These are phyloP conservation scores for Hephaestus fuliginosus DNA, from an alignment of 2,797 vertebrate genomes.

Conservation along the genomic window DNA sequence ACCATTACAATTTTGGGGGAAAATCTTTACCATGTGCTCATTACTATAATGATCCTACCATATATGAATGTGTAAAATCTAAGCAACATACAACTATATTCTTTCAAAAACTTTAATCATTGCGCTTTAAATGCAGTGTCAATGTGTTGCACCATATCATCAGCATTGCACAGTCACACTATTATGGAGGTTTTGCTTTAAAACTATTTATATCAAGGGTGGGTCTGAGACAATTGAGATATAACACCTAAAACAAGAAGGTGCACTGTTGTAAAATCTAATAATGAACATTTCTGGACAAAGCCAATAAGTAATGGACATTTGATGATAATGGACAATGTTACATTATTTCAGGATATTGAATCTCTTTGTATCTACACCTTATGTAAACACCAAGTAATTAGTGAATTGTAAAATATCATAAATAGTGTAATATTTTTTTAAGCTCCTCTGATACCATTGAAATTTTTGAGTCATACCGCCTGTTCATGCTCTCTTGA, in stretches of 20 bases:
- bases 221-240: not conserved
- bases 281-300: not conserved
- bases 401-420: not conserved
- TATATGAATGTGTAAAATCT: not conserved
- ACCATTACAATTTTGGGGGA: not conserved
- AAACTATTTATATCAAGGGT: not conserved
- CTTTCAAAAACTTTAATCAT: not conserved
- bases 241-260: not conserved
- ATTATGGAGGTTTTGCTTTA: not conserved
- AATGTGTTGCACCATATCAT: not conserved
- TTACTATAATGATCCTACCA: not conserved
- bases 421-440: not conserved
- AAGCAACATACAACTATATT: not conserved
- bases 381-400: not conserved
- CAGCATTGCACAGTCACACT: not conserved
- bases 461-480: constrained; percentile 5
- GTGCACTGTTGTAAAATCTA: constrained; percentile 10
- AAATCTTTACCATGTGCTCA: not conserved
- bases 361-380: not conserved
- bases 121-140: not conserved
- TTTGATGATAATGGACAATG: too few relatives aligned
- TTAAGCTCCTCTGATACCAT: not conserved
- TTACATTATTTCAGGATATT: not conserved
- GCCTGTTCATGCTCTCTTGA: not conserved
- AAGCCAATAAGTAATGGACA: not conserved